Conservation (phyloP, 2,888 invertebrate species). For the Yponomeuta sedellus region DNA sequence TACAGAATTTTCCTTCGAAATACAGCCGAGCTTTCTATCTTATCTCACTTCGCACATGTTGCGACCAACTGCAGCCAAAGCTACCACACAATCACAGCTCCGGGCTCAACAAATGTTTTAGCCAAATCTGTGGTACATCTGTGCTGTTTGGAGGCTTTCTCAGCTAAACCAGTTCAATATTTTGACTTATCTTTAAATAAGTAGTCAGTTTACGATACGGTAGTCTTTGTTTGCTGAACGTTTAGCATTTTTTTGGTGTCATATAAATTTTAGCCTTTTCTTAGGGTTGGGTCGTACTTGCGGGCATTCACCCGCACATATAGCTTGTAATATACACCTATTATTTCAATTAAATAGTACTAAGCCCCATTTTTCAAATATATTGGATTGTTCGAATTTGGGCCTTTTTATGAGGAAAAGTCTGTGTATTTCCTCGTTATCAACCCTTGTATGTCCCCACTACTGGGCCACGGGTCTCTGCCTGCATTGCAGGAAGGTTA, state of each 20-base stretch:
- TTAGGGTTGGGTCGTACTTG: not conserved
- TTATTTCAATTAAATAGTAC: too few species aligned
- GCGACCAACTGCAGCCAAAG: not conserved
- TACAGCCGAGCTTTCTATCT: not conserved
- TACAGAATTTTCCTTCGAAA: not conserved
- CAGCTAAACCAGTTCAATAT: slow-evolving; percentile 40
- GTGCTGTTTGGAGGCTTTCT: slow-evolving; percentile 38
- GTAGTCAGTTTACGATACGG: not conserved
- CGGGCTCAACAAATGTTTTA: not conserved
- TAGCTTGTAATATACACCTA: too few species aligned
- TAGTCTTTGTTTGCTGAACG: not conserved
- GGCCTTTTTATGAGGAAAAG: too few species aligned
- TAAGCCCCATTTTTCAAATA: too few species aligned
- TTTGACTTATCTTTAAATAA: slow-evolving; percentile 35
- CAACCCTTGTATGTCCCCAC: too few species aligned
- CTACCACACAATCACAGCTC: slow-evolving; percentile 6
- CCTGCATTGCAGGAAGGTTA: too few species aligned
- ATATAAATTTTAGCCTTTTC: not conserved
- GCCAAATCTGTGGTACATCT: slow-evolving; percentile 47
- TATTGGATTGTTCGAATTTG: too few species aligned
- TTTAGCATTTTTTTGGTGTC: not conserved
- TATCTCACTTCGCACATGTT: not conserved
- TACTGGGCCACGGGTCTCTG: too few species aligned
- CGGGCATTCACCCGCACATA: too few species aligned
- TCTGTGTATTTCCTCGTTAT: too few species aligned